phyloP scores from a whole-genome alignment of 1,140 invertebrate species.

The Myzus persicae region DNA sequence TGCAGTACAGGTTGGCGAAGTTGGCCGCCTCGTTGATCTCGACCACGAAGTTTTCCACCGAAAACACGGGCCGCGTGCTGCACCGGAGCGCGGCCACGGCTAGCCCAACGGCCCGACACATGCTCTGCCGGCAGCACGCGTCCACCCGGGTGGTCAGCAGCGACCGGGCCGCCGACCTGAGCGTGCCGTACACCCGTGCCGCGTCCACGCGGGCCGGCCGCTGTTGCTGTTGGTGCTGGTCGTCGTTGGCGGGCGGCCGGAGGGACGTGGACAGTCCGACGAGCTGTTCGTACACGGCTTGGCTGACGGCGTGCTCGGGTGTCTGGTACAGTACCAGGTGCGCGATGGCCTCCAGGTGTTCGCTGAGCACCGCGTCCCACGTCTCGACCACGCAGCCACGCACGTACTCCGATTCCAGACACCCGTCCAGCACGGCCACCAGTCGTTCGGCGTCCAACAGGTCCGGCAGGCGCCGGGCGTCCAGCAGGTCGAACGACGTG shows the following conservation, averaged over 20 bases:
- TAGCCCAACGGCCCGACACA: conserved; percentile 28
- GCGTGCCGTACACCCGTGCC: not conserved
- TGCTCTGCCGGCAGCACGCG: conserved; percentile 50
- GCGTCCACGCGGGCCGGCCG: conserved; percentile 22
- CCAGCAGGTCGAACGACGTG: not conserved
- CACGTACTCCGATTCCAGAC: conserved; percentile 27
- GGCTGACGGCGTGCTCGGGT: conserved; percentile 30
- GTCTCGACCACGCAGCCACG: conserved; percentile 48
- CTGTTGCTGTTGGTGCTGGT: too few species aligned
- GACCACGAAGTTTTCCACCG: conserved; percentile 45
- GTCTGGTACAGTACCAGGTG: conserved; percentile 48
- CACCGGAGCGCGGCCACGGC: conserved; percentile 41
- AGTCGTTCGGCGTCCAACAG: conserved; percentile 1
- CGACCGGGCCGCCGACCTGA: conserved; percentile 40
- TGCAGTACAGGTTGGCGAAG: conserved; percentile 55
- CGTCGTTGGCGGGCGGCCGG: not conserved
- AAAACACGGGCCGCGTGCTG: conserved; percentile 46
- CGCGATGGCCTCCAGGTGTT: conserved; percentile 44
- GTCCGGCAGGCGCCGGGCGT: not conserved
- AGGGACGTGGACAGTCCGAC: not conserved
- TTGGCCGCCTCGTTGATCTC: conserved; percentile 53
- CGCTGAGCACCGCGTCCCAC: conserved; percentile 52
- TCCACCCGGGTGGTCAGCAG: conserved; percentile 31
- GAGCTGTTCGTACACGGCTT: conserved; percentile 32
- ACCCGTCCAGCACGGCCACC: conserved; percentile 40